phyloP scores from a whole-genome alignment of 1,140 invertebrate genomes.

The Melipona quadrifasciata region DNA sequence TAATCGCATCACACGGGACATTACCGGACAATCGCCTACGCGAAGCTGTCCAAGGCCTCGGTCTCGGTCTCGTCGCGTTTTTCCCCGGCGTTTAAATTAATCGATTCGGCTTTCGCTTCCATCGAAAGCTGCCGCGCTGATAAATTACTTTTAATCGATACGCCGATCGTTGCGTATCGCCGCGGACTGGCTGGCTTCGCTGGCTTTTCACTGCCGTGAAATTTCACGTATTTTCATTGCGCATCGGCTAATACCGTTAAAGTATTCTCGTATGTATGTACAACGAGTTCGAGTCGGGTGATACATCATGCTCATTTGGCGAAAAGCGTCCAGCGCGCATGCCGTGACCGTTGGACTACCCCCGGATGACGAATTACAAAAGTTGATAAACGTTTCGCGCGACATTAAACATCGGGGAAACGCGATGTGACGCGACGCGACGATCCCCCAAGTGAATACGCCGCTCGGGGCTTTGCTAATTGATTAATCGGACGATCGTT shows the following conservation, averaged over 20 bases:
- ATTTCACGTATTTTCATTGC: conserved; percentile 30
- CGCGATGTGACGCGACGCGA: background rate
- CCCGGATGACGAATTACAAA: conserved; percentile 59
- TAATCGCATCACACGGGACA: background rate
- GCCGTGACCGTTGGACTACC: conserved; percentile 5
- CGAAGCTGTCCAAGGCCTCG: background rate
- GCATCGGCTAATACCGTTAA: conserved; percentile 31
- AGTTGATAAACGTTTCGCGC: conserved; percentile 63
- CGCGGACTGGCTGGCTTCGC: background rate
- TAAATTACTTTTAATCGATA: conserved; percentile 9
- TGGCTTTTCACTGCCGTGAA: conserved; percentile 13
- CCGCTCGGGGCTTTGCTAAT: conserved; percentile 54
- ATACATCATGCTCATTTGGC: conserved; percentile 58
- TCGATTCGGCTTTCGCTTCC: background rate
- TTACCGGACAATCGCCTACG: background rate
- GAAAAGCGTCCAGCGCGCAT: conserved; percentile 47
- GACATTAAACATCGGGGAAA: conserved; percentile 25
- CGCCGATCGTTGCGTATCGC: background rate
- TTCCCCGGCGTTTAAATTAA: background rate
- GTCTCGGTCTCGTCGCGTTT: background rate
- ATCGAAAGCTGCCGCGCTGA: background rate
- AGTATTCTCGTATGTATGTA: conserved; percentile 51
- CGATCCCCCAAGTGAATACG: conserved; percentile 46
- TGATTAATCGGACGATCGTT: conserved; percentile 67
- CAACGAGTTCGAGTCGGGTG: conserved; percentile 9